phyloP scores from a whole-genome alignment of 1,140 invertebrate species.

The Penaeus chinensis region DNA sequence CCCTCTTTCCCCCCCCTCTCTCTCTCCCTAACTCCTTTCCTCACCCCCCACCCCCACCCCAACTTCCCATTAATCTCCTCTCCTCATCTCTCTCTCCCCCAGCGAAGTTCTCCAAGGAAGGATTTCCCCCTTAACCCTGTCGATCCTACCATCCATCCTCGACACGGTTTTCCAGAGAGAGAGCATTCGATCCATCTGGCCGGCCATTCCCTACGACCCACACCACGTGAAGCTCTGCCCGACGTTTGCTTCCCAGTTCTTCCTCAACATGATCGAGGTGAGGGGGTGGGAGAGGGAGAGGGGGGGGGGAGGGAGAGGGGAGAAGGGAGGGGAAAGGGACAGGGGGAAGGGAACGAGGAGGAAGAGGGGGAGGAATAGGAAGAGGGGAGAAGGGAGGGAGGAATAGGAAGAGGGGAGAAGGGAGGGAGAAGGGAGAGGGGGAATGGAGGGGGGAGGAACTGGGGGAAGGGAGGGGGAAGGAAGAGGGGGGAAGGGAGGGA shows the following conservation, averaged over 20 bases:
- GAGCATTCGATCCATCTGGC: background rate
- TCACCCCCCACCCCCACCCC: background rate
- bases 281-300: background rate
- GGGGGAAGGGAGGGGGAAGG: too few species aligned
- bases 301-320: too few species aligned
- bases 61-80: too few species aligned
- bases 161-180: slow-evolving; percentile 66
- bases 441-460: background rate
- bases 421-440: slow-evolving; percentile 61
- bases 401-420: slow-evolving; percentile 65
- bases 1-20: too few species aligned
- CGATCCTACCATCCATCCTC: slow-evolving; percentile 66
- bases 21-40: background rate
- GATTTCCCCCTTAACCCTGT: slow-evolving; percentile 69
- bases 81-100: slow-evolving; percentile 41
- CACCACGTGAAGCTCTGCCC: slow-evolving; percentile 52
- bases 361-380: too few species aligned
- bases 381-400: slow-evolving; percentile 66
- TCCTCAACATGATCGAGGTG: slow-evolving; percentile 71
- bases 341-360: too few species aligned
- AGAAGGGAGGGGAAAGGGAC: too few species aligned
- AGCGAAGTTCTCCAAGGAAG: slow-evolving; percentile 77
- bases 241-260: slow-evolving; percentile 68
- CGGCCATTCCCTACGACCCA: background rate
- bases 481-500: slow-evolving; percentile 66